Base-by-base conservation (phyloP, 2,113 vertebrate genomes). In the Alosa alosa region DNA sequence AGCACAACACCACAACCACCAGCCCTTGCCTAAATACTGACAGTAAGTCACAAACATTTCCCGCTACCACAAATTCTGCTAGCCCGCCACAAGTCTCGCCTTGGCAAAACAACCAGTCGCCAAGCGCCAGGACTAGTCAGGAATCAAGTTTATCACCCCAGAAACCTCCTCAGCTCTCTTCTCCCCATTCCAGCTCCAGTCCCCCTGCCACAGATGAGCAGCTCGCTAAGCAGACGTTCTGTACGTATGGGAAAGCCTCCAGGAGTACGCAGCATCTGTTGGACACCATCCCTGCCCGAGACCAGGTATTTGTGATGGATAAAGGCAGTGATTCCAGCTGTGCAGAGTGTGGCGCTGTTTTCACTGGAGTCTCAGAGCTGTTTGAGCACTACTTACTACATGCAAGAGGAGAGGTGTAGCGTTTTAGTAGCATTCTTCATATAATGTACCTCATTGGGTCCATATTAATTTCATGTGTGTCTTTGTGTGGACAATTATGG, bases 351-450 rank as follows among this genome's bases (percentile, higher is more conserved):
- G 92, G 92, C 0, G 87, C 86, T 8, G 13, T 83, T 1, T 95
- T 93, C 87, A 4, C 85, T 64, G 81, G 86, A 9, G 90, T 95
- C 84, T 90, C 93, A 86, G 93, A 93, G 60, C 92, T 96, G 50
- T 94, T 95, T 89, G 91, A 93, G 10, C 95, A 95, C 92, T 96
- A 96, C 89, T 86, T 95, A 82, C 89, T 94, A 88, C 95, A 96
- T 81, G 94, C 95, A 9, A 92, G 94, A 91, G 94, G 94, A 57
- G 90, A 95, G 89, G 81, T 95, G 55, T 95, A 72, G 87, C 17
- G 17, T 15, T 52, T 52, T 10, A 52, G 50, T 52, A 52, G 50
- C 50, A 52, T 52, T 52, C 17, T 15, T 52, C 15, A 44, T 44
- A 44, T 52, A 15, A 15, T 52, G 50, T 52, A 49, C 11, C 3